These are phyloP conservation scores for Perca flavescens DNA, from an alignment of 2,113 vertebrate species.

Conservation along the genomic window DNA sequence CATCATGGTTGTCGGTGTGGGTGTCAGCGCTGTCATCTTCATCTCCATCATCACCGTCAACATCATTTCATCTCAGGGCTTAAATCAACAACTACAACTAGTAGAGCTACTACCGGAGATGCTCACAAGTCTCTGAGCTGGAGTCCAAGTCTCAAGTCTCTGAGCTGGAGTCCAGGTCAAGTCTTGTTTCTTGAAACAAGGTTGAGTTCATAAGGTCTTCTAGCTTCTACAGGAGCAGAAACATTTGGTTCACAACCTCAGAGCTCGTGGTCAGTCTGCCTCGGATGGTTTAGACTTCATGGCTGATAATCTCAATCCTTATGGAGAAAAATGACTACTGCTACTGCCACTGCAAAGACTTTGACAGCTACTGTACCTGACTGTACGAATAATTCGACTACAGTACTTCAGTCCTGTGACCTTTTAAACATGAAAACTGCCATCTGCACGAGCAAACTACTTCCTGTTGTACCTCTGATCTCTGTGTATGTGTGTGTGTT, in stretches of 20 bases:
- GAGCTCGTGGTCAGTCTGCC: too few relatives aligned
- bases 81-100: too few relatives aligned
- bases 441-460: not conserved
- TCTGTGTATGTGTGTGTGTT: slow-evolving; percentile 18
- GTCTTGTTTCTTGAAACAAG: too few relatives aligned
- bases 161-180: too few relatives aligned
- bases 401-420: not conserved
- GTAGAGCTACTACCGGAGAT: too few relatives aligned
- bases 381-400: not conserved
- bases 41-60: slow-evolving; percentile 6
- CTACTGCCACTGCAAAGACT: not conserved
- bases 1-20: slow-evolving; percentile 15
- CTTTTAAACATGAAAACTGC: slow-evolving; percentile 17
- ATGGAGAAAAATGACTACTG: not conserved
- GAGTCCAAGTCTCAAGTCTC: too few relatives aligned
- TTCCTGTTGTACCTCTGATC: slow-evolving; percentile 38
- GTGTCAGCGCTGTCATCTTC: slow-evolving; percentile 4
- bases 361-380: not conserved
- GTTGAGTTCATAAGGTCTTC: too few relatives aligned
- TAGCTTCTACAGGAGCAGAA: too few relatives aligned
- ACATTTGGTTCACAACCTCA: too few relatives aligned
- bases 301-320: too few relatives aligned
- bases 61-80: not conserved
- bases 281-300: too few relatives aligned
- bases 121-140: too few relatives aligned